Percentiles rank a stretch among this genome's conserved stretches.
Evolutionary conservation across 2,113 vertebrate genomes (phyloP).

Genomic region (Argyrosomus japonicus): DNA sequence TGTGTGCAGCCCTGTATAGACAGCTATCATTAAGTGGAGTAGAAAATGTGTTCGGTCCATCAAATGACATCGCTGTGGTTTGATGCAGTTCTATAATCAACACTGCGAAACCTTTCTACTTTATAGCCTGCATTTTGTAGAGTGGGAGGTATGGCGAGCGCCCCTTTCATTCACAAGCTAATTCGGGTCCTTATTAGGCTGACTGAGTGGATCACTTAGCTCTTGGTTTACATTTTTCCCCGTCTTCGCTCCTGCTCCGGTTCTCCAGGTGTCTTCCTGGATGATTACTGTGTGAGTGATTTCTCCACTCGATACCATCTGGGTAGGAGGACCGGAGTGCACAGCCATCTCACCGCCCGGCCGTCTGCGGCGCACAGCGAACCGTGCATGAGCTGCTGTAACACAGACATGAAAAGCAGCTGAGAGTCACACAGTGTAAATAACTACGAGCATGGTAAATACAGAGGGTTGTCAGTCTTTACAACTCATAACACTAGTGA

Average conservation of each 20-base stretch:
- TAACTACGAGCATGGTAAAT: conserved; percentile 1
- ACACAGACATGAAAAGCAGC: conserved; percentile 31
- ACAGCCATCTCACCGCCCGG: conserved; percentile 13
- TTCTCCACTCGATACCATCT: conserved; percentile 60
- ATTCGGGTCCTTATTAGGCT: conserved; percentile 59
- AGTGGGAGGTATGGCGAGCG: conserved; percentile 7
- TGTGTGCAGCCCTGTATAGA: background rate
- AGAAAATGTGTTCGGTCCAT: conserved; percentile 26
- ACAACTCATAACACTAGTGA: background rate
- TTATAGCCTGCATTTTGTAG: background rate
- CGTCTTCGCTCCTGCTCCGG: conserved; percentile 25
- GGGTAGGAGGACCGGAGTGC: conserved; percentile 52
- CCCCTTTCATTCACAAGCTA: conserved; percentile 40
- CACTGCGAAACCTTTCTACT: conserved; percentile 31
- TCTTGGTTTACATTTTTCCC: conserved; percentile 43
- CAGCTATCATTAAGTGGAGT: conserved; percentile 15
- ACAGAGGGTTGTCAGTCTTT: background rate
- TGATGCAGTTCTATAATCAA: conserved; percentile 31
- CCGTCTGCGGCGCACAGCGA: conserved; percentile 24
- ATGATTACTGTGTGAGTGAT: conserved; percentile 67
- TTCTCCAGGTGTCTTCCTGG: conserved; percentile 63
- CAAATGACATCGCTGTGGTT: conserved; percentile 12
- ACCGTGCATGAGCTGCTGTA: conserved; percentile 14
- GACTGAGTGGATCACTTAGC: conserved; percentile 61
- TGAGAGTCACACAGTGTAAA: conserved; percentile 24